phyloP scores from a whole-genome alignment of 1,140 invertebrate species.

The Neomicropteryx cornuta region DNA sequence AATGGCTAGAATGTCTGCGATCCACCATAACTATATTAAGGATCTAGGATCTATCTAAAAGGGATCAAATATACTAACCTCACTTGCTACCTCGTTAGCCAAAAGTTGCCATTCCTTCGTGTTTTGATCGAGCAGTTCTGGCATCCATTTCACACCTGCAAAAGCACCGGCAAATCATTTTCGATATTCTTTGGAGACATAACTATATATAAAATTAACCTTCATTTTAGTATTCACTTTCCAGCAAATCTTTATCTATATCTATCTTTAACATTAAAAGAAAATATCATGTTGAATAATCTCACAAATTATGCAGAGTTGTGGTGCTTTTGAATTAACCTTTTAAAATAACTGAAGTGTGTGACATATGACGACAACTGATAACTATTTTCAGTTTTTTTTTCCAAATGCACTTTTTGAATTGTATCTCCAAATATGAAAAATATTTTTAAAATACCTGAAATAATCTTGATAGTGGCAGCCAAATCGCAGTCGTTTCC shows the following conservation, averaged over 20 bases:
- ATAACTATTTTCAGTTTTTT: not conserved
- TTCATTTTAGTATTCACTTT: too few species aligned
- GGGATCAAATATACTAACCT: conserved; percentile 37
- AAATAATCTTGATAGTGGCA: conserved; percentile 72
- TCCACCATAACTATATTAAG: not conserved
- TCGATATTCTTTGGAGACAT: too few species aligned
- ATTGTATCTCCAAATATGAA: not conserved
- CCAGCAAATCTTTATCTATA: too few species aligned
- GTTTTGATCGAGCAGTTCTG: conserved; percentile 74
- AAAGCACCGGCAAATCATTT: too few species aligned
- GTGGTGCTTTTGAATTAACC: too few species aligned
- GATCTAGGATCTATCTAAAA: not conserved
- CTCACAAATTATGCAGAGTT: too few species aligned
- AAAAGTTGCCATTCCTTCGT: conserved; percentile 75
- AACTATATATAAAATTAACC: too few species aligned
- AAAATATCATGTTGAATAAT: conserved; percentile 1
- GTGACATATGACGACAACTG: too few species aligned
- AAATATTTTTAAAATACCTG: conserved; percentile 27
- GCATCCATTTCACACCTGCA: conserved; percentile 64
- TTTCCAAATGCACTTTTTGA: not conserved
- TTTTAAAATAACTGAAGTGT: too few species aligned
- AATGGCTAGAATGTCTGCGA: too few species aligned
- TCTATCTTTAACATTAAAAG: too few species aligned
- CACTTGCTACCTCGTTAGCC: conserved; percentile 65
- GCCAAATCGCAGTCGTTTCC: conserved; percentile 68